A percentile compares a stretch with the other conserved stretches of the same genome.
Evolutionary conservation across 2,888 invertebrate genomes (phyloP).

Genomic region (Drosophila stalkeri): DNA sequence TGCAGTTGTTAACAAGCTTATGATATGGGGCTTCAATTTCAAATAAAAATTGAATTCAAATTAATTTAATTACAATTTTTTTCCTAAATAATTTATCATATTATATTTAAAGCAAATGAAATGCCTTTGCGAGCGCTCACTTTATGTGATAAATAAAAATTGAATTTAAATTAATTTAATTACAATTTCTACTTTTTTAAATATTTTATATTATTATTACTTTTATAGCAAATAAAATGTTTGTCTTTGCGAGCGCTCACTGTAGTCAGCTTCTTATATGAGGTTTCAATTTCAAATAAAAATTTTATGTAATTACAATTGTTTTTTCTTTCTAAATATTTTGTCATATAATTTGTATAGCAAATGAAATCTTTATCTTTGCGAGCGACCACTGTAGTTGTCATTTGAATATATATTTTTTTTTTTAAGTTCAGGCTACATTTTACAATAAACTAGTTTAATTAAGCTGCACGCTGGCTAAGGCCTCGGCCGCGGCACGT

Average conservation of each 20-base stretch:
- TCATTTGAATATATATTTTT: not conserved
- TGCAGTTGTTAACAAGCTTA: not conserved
- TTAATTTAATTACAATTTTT: not conserved
- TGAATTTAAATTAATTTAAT: not conserved
- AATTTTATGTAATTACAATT: not conserved
- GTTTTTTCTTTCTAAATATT: not conserved
- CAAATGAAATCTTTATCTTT: not conserved
- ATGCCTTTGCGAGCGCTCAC: not conserved
- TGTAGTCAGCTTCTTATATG: not conserved
- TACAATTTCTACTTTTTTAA: not conserved
- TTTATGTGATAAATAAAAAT: not conserved
- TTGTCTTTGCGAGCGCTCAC: not conserved
- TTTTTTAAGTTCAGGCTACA: not conserved
- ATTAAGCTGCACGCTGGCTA: not conserved
- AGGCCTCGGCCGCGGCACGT: slow-evolving; percentile 3
- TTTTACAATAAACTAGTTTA: not conserved
- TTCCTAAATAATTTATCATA: not conserved
- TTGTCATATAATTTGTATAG: not conserved
- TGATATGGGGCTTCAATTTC: not conserved
- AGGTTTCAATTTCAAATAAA: not conserved
- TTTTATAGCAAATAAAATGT: no score
- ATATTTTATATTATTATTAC: slow-evolving; percentile 1
- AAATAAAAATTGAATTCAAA: no score
- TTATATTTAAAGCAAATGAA: not conserved
- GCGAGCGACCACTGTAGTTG: slow-evolving; percentile 14